A percentile compares a stretch with the other conserved stretches of the same genome.
phyloP scores from a whole-genome alignment of 2,888 invertebrate genomes.

The Lasioglossum lativentre region DNA sequence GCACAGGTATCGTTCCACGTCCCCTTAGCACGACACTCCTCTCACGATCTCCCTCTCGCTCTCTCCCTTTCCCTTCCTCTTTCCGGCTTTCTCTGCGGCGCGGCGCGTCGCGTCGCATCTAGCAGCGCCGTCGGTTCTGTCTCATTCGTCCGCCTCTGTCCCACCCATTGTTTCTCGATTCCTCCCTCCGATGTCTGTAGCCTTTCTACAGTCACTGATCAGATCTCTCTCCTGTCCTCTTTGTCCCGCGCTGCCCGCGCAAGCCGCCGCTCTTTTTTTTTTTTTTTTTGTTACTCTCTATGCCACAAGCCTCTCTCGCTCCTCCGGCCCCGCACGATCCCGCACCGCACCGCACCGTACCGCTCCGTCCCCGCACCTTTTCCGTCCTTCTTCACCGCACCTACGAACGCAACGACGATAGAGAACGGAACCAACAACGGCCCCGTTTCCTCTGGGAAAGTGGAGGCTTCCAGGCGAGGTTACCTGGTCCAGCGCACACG shows the following conservation, averaged over 20 bases:
- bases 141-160: slow-evolving; percentile 44
- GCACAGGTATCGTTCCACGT: slow-evolving; percentile 84
- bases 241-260: slow-evolving; percentile 38
- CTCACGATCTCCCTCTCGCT: slow-evolving; percentile 44
- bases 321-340: not conserved
- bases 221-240: slow-evolving; percentile 58
- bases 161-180: slow-evolving; percentile 53
- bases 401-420: slow-evolving; percentile 9
- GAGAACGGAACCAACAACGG: slow-evolving; percentile 57
- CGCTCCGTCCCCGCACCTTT: slow-evolving; percentile 28
- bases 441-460: slow-evolving; percentile 76
- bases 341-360: not conserved
- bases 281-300: slow-evolving; percentile 8
- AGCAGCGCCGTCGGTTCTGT: slow-evolving; percentile 23
- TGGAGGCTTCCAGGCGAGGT: slow-evolving; percentile 75
- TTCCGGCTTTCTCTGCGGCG: slow-evolving; percentile 34
- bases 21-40: slow-evolving; percentile 73
- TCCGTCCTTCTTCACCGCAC: not conserved
- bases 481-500: slow-evolving; percentile 75
- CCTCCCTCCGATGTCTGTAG: slow-evolving; percentile 53
- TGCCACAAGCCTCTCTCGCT: slow-evolving; percentile 14
- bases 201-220: slow-evolving; percentile 60
- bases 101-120: slow-evolving; percentile 12
- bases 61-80: slow-evolving; percentile 24
- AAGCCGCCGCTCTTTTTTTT: not conserved